phyloP scores from a whole-genome alignment of 2,113 vertebrate genomes.

The Prietella phreatophila region DNA sequence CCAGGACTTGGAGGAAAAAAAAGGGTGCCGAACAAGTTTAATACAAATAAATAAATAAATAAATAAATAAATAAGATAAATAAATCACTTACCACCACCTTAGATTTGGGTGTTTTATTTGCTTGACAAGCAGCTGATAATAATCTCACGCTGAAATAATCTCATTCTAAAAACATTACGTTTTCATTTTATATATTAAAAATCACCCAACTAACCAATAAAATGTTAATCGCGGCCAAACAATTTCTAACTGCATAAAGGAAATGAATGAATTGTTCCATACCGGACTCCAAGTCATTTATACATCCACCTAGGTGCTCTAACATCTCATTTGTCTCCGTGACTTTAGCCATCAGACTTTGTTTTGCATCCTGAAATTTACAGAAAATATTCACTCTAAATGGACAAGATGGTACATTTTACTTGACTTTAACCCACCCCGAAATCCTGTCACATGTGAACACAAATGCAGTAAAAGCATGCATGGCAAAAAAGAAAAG shows the following conservation, averaged over 20 bases:
- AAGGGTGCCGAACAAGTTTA: neutral
- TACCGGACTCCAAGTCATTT: slow-evolving; percentile 66
- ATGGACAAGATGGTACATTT: neutral
- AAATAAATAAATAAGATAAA: too few relatives aligned
- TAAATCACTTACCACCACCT: neutral
- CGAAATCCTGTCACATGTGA: neutral
- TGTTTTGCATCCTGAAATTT: slow-evolving; percentile 64
- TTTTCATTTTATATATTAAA: neutral
- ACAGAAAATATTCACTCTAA: neutral
- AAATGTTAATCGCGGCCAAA: neutral
- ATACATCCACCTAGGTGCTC: slow-evolving; percentile 66
- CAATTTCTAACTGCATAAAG: neutral
- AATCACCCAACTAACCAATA: neutral
- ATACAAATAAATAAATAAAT: too few relatives aligned
- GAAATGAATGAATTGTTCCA: neutral
- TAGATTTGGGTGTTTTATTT: neutral
- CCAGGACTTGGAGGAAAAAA: too few relatives aligned
- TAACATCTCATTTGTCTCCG: slow-evolving; percentile 62
- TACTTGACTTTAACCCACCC: too few relatives aligned
- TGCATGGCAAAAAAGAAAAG: neutral
- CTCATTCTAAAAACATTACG: neutral
- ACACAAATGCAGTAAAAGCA: neutral
- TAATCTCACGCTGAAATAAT: neutral
- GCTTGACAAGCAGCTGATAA: neutral
- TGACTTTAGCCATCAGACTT: slow-evolving; percentile 58